Base-by-base conservation (phyloP, 53 echinoderm and acorn worm species). In the Paelopatides confundens region DNA sequence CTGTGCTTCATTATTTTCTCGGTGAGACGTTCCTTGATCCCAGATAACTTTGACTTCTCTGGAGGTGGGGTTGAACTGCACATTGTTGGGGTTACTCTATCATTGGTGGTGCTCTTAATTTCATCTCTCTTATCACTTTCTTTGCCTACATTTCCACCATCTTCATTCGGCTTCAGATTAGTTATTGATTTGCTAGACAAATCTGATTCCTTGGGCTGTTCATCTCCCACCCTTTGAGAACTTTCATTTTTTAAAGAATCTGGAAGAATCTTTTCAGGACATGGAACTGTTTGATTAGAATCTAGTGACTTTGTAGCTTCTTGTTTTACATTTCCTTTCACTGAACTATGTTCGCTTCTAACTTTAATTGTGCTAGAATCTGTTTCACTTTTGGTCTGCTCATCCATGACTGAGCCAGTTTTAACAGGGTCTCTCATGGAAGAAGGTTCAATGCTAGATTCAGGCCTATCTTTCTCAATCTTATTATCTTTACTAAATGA, bases 401-500 rank as follows among this genome's bases (percentile, higher is more conserved):
- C 58, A 18, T 58, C 18, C 6, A 21, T n/a, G 58, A 18, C 3
- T 43, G 10, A 43, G 21, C n/a, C 24, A 39, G 12, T 29, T 18
- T 34, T 84, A 3, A 43, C 13, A 63, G 84, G 62, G 39, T 64
- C 32, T 14, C 29, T 65, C 84, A 49, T 28, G 29, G 54, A 48
- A 36, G 46, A 36, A 35, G 34, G 15, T 74, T 26, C 69, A 37
- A 23, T 38, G 7, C n/a, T 68, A 1, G 35, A 26, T 48, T 67
- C 65, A 35, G 18, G 33, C 9, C 62, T 90, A 39, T 63, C 85
- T 66, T 66, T 81, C 27, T 58, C 90, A 36, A 43, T 38, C 34
- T 65, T 64, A 11, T 12, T 11, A 36, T 77, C 85, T 52, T 77
- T 85, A 4, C 76, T 74, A 46, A 90, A 81, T n/a, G 65, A 76